Conservation (phyloP, 2,113 vertebrate species). For the Speoplatyrhinus poulsoni region DNA sequence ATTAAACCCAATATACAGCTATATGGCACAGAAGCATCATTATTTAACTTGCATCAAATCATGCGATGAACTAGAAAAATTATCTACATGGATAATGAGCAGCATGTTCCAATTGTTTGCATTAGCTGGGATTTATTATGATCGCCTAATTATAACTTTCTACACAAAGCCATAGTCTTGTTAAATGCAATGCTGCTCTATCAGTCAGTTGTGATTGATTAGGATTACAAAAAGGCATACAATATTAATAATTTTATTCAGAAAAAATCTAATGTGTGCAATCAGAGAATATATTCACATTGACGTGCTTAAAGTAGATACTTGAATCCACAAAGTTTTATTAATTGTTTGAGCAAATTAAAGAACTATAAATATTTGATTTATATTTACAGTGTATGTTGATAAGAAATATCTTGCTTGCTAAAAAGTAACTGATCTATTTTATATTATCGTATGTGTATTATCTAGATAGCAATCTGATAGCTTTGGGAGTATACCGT, state of each 20-base stretch:
- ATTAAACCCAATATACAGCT: slow-evolving; percentile 53
- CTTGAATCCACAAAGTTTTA: slow-evolving; percentile 70
- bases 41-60: slow-evolving; percentile 46
- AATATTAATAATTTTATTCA: too few relatives aligned
- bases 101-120: slow-evolving; percentile 47
- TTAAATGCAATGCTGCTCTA: slow-evolving; percentile 42
- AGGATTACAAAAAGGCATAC: too few relatives aligned
- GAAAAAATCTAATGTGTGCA: slow-evolving; percentile 48
- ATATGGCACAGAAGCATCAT: slow-evolving; percentile 47
- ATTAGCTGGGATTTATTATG: slow-evolving; percentile 40
- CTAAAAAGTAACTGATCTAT: slow-evolving; percentile 64
- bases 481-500: slow-evolving; percentile 59
- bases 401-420: slow-evolving; percentile 53
- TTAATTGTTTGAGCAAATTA: slow-evolving; percentile 58
- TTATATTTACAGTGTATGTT: slow-evolving; percentile 67
- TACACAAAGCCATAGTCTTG: slow-evolving; percentile 72
- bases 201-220: too few relatives aligned
- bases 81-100: slow-evolving; percentile 40
- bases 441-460: slow-evolving; percentile 72
- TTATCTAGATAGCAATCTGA: slow-evolving; percentile 64
- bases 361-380: slow-evolving; percentile 62
- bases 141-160: slow-evolving; percentile 40
- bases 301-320: slow-evolving; percentile 66
- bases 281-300: slow-evolving; percentile 71
- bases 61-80: slow-evolving; percentile 25